Conservation (phyloP, 1,140 invertebrate species). For the Zaprionus africanus region DNA sequence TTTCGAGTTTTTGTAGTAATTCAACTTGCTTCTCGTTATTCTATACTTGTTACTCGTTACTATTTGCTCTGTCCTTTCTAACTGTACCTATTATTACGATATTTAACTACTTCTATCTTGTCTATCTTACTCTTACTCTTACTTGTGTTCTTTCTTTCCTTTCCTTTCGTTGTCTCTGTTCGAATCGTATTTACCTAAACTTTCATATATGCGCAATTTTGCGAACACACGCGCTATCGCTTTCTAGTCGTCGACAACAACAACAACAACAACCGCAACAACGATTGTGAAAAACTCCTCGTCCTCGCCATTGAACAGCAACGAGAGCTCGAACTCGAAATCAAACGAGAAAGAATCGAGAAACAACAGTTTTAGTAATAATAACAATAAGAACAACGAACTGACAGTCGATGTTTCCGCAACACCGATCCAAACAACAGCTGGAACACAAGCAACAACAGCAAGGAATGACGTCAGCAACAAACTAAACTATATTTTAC, state of each 20-base stretch:
- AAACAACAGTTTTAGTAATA: slow-evolving; percentile 39
- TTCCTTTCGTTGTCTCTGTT: slow-evolving; percentile 67
- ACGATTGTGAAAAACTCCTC: slow-evolving; percentile 59
- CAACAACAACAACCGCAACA: slow-evolving; percentile 41
- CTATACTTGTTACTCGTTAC: slow-evolving; percentile 36
- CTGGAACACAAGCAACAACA: slow-evolving; percentile 16
- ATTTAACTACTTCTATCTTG: slow-evolving; percentile 61
- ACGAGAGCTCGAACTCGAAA: slow-evolving; percentile 32
- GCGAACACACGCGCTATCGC: slow-evolving; percentile 14
- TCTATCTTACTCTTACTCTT: slow-evolving; percentile 75
- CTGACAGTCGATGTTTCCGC: neutral
- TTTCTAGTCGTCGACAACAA: slow-evolving; percentile 70
- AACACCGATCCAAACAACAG: slow-evolving; percentile 17
- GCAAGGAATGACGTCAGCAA: slow-evolving; percentile 47
- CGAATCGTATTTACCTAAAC: slow-evolving; percentile 56
- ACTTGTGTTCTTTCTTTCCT: slow-evolving; percentile 72
- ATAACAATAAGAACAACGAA: slow-evolving; percentile 34
- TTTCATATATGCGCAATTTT: slow-evolving; percentile 60
- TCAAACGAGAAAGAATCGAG: slow-evolving; percentile 27
- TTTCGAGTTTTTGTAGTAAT: slow-evolving; percentile 4
- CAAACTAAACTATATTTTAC: slow-evolving; percentile 78
- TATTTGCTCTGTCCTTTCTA: slow-evolving; percentile 48
- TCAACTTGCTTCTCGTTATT: slow-evolving; percentile 27
- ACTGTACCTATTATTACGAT: slow-evolving; percentile 23
- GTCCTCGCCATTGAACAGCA: slow-evolving; percentile 52